Conservation (phyloP, 2,113 vertebrate species). For the Irena cyanogastra region DNA sequence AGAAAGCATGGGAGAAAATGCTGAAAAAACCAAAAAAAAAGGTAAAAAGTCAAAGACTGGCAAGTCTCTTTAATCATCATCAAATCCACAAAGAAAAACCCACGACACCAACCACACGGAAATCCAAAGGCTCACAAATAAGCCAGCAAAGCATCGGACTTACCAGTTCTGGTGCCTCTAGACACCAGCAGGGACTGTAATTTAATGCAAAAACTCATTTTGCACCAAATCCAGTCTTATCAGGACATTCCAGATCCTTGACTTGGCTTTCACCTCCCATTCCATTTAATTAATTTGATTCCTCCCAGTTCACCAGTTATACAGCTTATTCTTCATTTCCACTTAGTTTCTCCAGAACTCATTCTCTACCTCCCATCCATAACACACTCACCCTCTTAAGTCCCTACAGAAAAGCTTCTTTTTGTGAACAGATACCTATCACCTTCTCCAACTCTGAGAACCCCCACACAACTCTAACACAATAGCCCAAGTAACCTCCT, state of each 20-base stretch:
- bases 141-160: background rate
- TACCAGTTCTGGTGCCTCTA: background rate
- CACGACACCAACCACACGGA: background rate
- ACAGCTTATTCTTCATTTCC: background rate
- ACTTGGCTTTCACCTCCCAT: background rate
- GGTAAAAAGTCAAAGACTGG: background rate
- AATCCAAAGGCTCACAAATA: background rate
- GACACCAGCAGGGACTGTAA: background rate
- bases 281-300: background rate
- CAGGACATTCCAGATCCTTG: background rate
- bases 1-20: constrained; percentile 87
- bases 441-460: background rate
- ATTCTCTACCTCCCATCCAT: background rate
- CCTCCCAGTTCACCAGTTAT: background rate
- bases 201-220: background rate
- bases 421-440: background rate
- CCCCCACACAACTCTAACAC: background rate
- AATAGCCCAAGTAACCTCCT: background rate
- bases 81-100: background rate
- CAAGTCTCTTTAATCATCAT: background rate
- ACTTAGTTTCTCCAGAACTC: background rate
- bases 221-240: background rate
- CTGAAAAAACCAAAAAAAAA: constrained; percentile 53
- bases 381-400: background rate
- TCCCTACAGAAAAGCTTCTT: background rate